Evolutionary conservation across 2,113 vertebrate species (phyloP).

Genomic region (Zootoca vivipara): DNA sequence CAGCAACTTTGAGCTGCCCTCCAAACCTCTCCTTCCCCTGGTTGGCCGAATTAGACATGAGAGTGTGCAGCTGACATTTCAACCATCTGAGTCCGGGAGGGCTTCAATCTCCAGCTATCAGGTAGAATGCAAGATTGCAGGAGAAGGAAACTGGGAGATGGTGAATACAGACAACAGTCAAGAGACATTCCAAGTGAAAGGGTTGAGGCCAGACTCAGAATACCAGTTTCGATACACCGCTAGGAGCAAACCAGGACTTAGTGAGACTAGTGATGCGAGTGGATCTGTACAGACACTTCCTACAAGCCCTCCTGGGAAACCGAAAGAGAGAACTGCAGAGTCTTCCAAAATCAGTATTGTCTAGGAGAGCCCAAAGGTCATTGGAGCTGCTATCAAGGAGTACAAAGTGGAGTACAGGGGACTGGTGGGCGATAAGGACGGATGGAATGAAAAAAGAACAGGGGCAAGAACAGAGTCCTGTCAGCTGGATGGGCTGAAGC

Average conservation of each 20-base stretch:
- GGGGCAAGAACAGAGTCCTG: neutral
- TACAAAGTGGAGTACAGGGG: conserved; percentile 26
- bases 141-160: neutral
- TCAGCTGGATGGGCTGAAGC: neutral
- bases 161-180: neutral
- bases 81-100: neutral
- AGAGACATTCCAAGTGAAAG: neutral
- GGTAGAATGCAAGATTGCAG: neutral
- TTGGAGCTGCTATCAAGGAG: neutral
- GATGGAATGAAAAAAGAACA: neutral
- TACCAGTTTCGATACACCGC: conserved; percentile 18
- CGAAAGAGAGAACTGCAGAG: fast-evolving
- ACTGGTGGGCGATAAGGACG: too few species aligned
- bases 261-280: neutral
- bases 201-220: neutral
- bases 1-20: conserved; percentile 28
- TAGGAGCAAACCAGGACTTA: neutral
- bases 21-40: neutral
- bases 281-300: neutral
- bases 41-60: neutral
- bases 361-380: neutral
- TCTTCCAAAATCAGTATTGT: neutral
- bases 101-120: neutral
- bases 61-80: neutral
- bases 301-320: conserved; percentile 1